phyloP scores from a whole-genome alignment of 2,113 vertebrate species.

The Corythaixoides concolor region DNA sequence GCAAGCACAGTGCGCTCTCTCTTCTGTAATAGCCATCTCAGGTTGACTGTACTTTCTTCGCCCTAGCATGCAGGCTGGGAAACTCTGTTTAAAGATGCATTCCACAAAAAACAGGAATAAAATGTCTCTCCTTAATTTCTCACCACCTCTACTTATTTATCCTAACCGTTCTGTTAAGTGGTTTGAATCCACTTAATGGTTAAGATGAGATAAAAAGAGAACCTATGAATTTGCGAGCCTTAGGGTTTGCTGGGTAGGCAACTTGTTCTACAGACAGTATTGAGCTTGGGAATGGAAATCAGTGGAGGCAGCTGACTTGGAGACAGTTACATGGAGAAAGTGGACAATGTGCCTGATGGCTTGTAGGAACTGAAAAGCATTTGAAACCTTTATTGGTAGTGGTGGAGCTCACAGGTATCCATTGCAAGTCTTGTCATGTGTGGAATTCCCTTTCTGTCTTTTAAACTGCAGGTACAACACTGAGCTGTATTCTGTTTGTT shows the following conservation, averaged over 20 bases:
- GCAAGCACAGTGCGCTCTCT: background rate
- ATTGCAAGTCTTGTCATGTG: fast-evolving
- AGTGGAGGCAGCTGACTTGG: background rate
- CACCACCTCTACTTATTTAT: background rate
- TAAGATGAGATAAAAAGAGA: background rate
- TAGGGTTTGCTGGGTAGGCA: background rate
- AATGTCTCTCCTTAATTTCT: background rate
- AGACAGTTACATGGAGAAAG: background rate
- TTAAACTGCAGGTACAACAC: background rate
- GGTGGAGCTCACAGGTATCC: background rate
- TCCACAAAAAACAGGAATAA: background rate
- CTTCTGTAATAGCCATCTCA: background rate
- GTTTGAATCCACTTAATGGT: background rate
- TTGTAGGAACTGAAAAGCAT: background rate
- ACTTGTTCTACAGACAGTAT: background rate
- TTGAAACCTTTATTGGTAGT: background rate
- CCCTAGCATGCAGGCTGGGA: background rate
- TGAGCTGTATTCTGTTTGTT: background rate
- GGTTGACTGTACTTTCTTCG: background rate
- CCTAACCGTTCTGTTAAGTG: background rate
- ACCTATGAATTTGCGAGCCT: background rate
- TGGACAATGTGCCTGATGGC: background rate
- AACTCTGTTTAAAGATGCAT: background rate
- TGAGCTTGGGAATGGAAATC: background rate
- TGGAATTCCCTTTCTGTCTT: background rate